Evolutionary conservation across 2,888 invertebrate species (phyloP).

Genomic region (Lymantria dispar): DNA sequence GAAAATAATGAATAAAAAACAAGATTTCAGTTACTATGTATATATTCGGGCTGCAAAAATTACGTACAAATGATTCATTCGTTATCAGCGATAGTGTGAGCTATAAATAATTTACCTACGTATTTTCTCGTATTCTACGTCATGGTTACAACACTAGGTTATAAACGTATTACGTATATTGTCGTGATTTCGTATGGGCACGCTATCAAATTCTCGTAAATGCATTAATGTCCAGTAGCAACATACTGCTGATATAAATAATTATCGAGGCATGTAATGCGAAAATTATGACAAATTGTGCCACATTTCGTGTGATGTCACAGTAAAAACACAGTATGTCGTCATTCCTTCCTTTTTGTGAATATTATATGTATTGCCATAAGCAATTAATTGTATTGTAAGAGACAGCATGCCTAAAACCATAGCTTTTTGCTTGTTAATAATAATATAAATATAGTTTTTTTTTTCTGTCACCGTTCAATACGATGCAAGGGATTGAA

Average conservation of each 20-base stretch:
- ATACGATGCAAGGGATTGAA: too few species aligned
- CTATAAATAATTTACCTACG: constrained; percentile 33
- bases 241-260: constrained; percentile 7
- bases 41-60: constrained; percentile 1
- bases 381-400: too few species aligned
- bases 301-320: too few species aligned
- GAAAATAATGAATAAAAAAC: neutral
- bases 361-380: too few species aligned
- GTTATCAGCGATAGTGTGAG: constrained; percentile 36
- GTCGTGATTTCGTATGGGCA: constrained; percentile 21
- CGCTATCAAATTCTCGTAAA: constrained; percentile 22
- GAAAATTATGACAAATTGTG: too few species aligned
- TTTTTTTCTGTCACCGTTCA: too few species aligned
- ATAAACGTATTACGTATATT: constrained; percentile 18
- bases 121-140: constrained; percentile 30
- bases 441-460: too few species aligned
- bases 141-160: constrained; percentile 29
- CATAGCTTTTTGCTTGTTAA: too few species aligned
- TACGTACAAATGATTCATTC: constrained; percentile 43
- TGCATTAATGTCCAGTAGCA: constrained; percentile 10
- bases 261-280: neutral
- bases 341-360: too few species aligned
- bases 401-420: too few species aligned
- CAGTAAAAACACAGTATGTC: too few species aligned
- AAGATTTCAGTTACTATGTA: neutral